Evolutionary conservation across 2,113 vertebrate genomes (phyloP), one percentile per base, ranked within the genome.

Genomic region (Syngnathus floridae): DNA sequence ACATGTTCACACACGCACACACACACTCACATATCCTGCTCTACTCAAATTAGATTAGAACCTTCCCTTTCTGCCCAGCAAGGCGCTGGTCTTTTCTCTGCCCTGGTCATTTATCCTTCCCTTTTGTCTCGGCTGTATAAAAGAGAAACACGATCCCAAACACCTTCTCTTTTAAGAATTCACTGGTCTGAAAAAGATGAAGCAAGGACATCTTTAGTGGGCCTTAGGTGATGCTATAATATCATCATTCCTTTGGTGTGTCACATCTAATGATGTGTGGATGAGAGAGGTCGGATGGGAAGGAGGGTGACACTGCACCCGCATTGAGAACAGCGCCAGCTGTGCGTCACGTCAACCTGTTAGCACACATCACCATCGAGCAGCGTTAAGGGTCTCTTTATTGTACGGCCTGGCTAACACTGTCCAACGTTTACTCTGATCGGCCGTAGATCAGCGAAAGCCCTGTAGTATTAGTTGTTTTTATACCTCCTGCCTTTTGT

Each of bases 41-140:
- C 93, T 90, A 91, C 92, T 91, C 92, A 97, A 97, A 99, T 99
- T 98, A 99, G 95, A 97, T 99, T 99, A 98, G 93, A 93, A 90
- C 92, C 92, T 93, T 94, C 93, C 81, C 87, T 87, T 86, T 90
- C 79, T 90, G 87, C 88, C 85, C 88, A 89, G 90, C 89, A 89
- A 90, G 83, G 84, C 88, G 88, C 91, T 95, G 90, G 93, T 92
- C 96, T 94, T 97, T 97, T 98, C 91, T 91, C 93, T 93, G 95
- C 92, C 54, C 91, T 17, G 60, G 56, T 77, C 86, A 88, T 90
- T 89, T 91, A 88, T 90, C 80, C 87, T 85, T 57, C 38, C 60
- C 87, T 74, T 88, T 73, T 89, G 82, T 85, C 84, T 89, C 88
- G 87, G 78, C 77, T 77, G 73, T 75, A 82, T 66, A 82, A 87